Percentiles rank a stretch among this genome's conserved stretches.
Evolutionary conservation across 30 jellyfish, hydroid and myxozoan species (phyloP).

Genomic region (Phacellophora camtschatica): DNA sequence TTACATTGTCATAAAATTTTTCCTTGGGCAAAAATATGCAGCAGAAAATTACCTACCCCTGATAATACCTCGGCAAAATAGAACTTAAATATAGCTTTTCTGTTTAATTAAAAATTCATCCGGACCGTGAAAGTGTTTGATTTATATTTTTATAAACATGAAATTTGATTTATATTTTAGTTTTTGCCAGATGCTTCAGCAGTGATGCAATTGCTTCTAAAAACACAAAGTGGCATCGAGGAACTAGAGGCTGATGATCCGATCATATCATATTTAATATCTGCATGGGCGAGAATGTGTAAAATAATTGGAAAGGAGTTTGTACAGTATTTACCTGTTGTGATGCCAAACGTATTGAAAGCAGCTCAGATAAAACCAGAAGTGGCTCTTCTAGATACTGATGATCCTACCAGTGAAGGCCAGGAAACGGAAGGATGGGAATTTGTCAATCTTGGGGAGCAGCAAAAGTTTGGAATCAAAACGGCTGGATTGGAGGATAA

Average conservation of each 20-base stretch:
- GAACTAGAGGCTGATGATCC: slow-evolving; percentile 98
- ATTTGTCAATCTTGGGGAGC: slow-evolving; percentile 97
- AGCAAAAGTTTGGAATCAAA: slow-evolving; percentile 98
- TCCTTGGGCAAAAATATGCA: no score
- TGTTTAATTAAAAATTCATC: no score
- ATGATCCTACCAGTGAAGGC: slow-evolving; percentile 91
- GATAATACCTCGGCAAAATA: no score
- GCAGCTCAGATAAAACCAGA: slow-evolving; percentile 99
- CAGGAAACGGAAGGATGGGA: slow-evolving; percentile 99
- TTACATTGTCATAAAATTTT: no score
- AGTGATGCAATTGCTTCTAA: slow-evolving; percentile 95
- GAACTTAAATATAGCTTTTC: no score
- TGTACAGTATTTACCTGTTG: slow-evolving; percentile 98
- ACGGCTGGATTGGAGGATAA: slow-evolving; percentile 98
- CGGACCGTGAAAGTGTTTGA: no score
- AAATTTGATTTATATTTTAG: slow-evolving; percentile 17
- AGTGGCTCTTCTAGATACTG: slow-evolving; percentile 93
- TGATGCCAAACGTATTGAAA: slow-evolving; percentile 99
- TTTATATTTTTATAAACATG: no score
- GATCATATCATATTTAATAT: slow-evolving; percentile 87
- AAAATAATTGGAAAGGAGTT: slow-evolving; percentile 97
- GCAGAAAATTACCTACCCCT: no score
- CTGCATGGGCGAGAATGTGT: slow-evolving; percentile 99
- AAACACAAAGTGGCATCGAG: slow-evolving; percentile 90
- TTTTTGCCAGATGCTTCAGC: slow-evolving; percentile 99